These are phyloP conservation scores for Ornithoptera priamus DNA, from an alignment of 2,888 invertebrate species.

Conservation along the genomic window DNA sequence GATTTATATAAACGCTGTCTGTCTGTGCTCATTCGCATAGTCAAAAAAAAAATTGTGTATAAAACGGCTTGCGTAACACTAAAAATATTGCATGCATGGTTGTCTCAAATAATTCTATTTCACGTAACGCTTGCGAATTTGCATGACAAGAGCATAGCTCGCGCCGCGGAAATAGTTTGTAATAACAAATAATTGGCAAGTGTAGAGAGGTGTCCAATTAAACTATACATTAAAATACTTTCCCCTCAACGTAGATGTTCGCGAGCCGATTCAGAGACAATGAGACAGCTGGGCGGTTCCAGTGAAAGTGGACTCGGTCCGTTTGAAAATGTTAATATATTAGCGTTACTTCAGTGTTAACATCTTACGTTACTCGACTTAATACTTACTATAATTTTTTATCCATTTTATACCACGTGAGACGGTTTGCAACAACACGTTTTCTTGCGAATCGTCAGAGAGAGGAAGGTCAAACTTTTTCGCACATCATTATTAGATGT, in stretches of 20 bases:
- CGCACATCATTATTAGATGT: background rate
- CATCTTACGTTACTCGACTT: slow-evolving; percentile 1
- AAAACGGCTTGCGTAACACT: slow-evolving; percentile 32
- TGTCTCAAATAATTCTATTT: slow-evolving; percentile 44
- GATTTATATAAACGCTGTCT: slow-evolving; percentile 35
- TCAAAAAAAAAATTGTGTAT: background rate
- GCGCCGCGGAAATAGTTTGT: slow-evolving; percentile 33
- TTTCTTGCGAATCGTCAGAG: background rate
- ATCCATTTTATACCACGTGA: background rate
- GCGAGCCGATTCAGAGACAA: slow-evolving; percentile 50
- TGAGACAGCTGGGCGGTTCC: slow-evolving; percentile 38
- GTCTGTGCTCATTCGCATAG: slow-evolving; percentile 1
- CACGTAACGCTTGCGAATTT: slow-evolving; percentile 40
- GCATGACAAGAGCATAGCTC: slow-evolving; percentile 41
- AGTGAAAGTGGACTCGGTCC: slow-evolving; percentile 37
- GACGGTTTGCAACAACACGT: background rate
- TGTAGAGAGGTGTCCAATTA: slow-evolving; percentile 47
- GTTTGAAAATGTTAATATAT: slow-evolving; percentile 33
- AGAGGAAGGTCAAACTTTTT: slow-evolving; percentile 7
- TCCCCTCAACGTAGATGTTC: slow-evolving; percentile 53
- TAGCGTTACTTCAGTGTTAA: slow-evolving; percentile 29
- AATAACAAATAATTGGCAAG: slow-evolving; percentile 49
- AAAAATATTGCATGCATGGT: slow-evolving; percentile 12
- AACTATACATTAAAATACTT: slow-evolving; percentile 54
- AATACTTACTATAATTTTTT: background rate